A percentile compares a stretch with the other conserved stretches of the same genome.
Evolutionary conservation across 1,140 invertebrate species (phyloP).

Genomic region (Drosophila sturtevanti): DNA sequence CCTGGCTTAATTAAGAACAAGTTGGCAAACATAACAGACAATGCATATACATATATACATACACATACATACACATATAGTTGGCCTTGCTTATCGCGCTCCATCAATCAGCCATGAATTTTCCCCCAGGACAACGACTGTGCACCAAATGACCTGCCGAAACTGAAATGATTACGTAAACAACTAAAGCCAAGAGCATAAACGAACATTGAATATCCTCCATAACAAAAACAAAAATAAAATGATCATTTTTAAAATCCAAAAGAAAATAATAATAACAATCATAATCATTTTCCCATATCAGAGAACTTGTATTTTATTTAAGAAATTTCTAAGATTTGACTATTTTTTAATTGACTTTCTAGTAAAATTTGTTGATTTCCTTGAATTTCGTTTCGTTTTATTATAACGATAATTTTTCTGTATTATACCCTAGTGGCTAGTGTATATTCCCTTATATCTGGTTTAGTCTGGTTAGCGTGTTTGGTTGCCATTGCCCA

Average conservation of each 20-base stretch:
- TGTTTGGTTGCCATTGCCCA: constrained; percentile 54
- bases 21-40: constrained; percentile 67
- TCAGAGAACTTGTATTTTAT: too few species aligned
- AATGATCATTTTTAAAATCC: too few species aligned
- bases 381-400: too few species aligned
- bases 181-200: not conserved
- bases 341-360: too few species aligned
- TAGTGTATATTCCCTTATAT: constrained; percentile 32
- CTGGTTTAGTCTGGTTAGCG: constrained; percentile 41
- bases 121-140: constrained; percentile 65
- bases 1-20: constrained; percentile 79
- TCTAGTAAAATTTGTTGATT: too few species aligned
- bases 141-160: constrained; percentile 39
- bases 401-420: not conserved
- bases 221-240: not conserved
- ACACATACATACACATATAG: constrained; percentile 45
- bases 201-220: not conserved
- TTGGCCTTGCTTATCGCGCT: constrained; percentile 75
- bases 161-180: constrained; percentile 24
- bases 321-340: too few species aligned
- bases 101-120: constrained; percentile 61
- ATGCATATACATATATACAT: constrained; percentile 22
- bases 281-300: too few species aligned
- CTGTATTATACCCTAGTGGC: not conserved
- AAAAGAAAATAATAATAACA: too few species aligned